Base-by-base conservation (phyloP, 2,113 vertebrate species). In the Gopherus flavomarginatus region DNA sequence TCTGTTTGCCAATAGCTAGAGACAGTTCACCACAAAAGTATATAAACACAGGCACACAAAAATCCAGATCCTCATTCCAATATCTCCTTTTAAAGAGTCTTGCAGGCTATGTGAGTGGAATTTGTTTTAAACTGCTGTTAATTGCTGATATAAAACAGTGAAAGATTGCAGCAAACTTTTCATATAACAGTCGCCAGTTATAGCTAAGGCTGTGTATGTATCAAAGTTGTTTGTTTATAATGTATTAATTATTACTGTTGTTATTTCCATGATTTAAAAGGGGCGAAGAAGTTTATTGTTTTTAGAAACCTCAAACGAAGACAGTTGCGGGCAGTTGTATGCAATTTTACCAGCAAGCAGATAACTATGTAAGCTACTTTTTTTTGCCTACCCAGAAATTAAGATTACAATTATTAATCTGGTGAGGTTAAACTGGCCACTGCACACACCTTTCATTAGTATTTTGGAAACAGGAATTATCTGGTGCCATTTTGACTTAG, bases 1-100 rank as follows among this genome's bases (percentile, higher is more conserved):
- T 95, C 3, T 90, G 90, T 89, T 97, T 91, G 93, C 88, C 96
- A 93, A 94, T 97, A 94, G 92, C 97, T 97, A 96, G 87, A 89
- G 72, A 92, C 91, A 59, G 69, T 94, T 95, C 96, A 97, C 92
- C 92, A 82, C 80, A 89, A 92, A 90, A 91, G 94, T 97, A 97
- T 86, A 93, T 90, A 96, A 95, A 95, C 95, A 86, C 92, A 94
- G 80, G 35, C 84, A 96, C 78, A 80, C 24, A 93, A 85, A 92
- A 77, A 59, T n/a, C 24, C 72, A 88, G 49, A 21, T 3, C 85
- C 92, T 92, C 94, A 97, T 83, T 91, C 95, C 93, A 90, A 65
- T 78, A 31, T 90, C 93, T 82, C 62, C 47, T 95, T 94, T 50
- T 81, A 83, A 81, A 90, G 91, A 44, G 21, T 49, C 85, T 56